phyloP scores from a whole-genome alignment of 2,888 invertebrate genomes.

The Idaea aversata region DNA sequence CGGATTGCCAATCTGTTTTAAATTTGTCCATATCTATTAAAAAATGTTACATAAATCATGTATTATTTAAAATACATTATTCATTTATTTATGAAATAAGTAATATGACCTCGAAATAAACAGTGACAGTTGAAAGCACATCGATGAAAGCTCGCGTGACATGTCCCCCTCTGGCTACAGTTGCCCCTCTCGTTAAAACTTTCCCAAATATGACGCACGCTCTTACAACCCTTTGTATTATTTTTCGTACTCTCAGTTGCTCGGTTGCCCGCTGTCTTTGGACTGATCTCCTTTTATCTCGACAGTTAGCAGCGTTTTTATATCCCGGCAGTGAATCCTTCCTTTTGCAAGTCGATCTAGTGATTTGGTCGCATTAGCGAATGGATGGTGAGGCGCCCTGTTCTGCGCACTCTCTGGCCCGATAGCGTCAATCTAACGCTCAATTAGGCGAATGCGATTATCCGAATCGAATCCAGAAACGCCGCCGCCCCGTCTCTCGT shows the following conservation, averaged over 20 bases:
- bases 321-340: constrained; percentile 43
- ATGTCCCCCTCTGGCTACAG: constrained; percentile 42
- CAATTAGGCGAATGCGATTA: constrained; percentile 79
- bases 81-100: constrained; percentile 36
- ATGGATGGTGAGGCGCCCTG: constrained; percentile 43
- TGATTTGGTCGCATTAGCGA: constrained; percentile 59
- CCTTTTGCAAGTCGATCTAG: constrained; percentile 53
- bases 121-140: constrained; percentile 59
- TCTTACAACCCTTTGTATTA: constrained; percentile 64
- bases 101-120: constrained; percentile 36
- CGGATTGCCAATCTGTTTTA: no score
- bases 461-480: constrained; percentile 74
- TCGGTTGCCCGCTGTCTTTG: constrained; percentile 49
- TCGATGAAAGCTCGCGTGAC: constrained; percentile 64
- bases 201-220: constrained; percentile 66
- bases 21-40: not conserved
- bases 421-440: constrained; percentile 80
- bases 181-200: constrained; percentile 70
- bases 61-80: constrained; percentile 7
- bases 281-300: constrained; percentile 49
- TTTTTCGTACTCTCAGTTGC: constrained; percentile 54
- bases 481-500: constrained; percentile 50
- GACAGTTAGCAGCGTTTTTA: constrained; percentile 38
- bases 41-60: not conserved
- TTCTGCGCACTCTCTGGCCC: constrained; percentile 50